These are phyloP conservation scores for Ophion slaviceki DNA, from an alignment of 2,888 invertebrate genomes.

Conservation along the genomic window DNA sequence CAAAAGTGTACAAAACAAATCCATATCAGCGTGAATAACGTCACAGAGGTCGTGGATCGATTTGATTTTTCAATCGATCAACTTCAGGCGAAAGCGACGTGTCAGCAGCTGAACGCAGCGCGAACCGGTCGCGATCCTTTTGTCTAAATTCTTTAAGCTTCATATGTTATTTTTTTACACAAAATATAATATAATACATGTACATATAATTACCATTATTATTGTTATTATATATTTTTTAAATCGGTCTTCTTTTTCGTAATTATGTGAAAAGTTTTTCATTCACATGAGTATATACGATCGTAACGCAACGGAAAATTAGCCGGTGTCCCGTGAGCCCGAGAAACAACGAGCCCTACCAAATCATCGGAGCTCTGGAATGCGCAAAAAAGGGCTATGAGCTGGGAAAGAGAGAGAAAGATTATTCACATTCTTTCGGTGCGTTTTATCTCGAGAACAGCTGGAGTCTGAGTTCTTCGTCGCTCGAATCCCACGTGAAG, in stretches of 20 bases:
- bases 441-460: slow-evolving; percentile 44
- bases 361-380: slow-evolving; percentile 43
- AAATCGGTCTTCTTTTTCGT: slow-evolving; percentile 22
- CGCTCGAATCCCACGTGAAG: slow-evolving; percentile 16
- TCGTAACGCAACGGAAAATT: slow-evolving; percentile 46
- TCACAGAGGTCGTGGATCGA: slow-evolving; percentile 58
- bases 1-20: neutral
- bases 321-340: slow-evolving; percentile 49
- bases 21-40: neutral
- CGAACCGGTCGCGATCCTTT: slow-evolving; percentile 73
- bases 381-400: slow-evolving; percentile 46
- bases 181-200: slow-evolving; percentile 62
- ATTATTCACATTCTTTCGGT: slow-evolving; percentile 37
- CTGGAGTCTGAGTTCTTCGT: slow-evolving; percentile 27
- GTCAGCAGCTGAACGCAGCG: slow-evolving; percentile 59
- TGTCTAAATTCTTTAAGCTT: slow-evolving; percentile 77
- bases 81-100: slow-evolving; percentile 72
- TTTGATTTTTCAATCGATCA: slow-evolving; percentile 49
- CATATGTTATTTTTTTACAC: slow-evolving; percentile 70
- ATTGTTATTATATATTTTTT: slow-evolving; percentile 44
- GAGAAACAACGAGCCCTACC: slow-evolving; percentile 35
- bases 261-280: slow-evolving; percentile 52
- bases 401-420: slow-evolving; percentile 35
- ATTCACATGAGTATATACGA: slow-evolving; percentile 51
- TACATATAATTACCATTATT: slow-evolving; percentile 21